These are phyloP conservation scores for Hippocampus guttulatus DNA, from an alignment of 2,113 vertebrate genomes.

Conservation along the genomic window DNA sequence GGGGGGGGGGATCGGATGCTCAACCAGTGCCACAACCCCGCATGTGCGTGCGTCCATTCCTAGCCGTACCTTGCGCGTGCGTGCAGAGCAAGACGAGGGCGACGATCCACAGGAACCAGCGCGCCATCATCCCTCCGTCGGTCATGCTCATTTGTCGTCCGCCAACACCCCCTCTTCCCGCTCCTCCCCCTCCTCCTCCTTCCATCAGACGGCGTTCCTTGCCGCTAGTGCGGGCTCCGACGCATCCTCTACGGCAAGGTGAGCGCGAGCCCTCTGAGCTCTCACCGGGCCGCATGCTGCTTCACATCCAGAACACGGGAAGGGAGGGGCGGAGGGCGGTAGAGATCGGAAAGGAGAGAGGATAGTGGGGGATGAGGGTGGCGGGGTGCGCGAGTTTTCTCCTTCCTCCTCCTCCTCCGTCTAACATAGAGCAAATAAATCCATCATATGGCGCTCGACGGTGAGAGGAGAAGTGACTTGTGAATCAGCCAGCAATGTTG, in stretches of 20 bases:
- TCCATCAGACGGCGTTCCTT: conserved; percentile 47
- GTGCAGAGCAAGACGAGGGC: conserved; percentile 59
- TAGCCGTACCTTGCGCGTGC: conserved; percentile 61
- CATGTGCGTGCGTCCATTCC: conserved; percentile 28
- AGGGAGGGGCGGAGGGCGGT: background rate
- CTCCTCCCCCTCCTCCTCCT: conserved; percentile 34
- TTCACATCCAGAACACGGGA: conserved; percentile 67
- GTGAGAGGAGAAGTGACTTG: conserved; percentile 21
- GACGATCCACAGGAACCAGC: conserved; percentile 66
- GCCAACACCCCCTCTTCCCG: conserved; percentile 21
- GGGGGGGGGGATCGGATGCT: background rate
- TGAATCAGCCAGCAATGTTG: conserved; percentile 3
- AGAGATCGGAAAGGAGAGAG: conserved; percentile 10
- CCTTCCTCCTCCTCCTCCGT: conserved; percentile 52
- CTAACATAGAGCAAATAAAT: conserved; percentile 59
- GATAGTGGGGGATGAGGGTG: background rate
- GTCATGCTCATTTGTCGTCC: conserved; percentile 43
- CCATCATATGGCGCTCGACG: conserved; percentile 44
- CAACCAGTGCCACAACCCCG: conserved; percentile 8
- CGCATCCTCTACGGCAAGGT: conserved; percentile 57
- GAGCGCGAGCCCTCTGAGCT: conserved; percentile 69
- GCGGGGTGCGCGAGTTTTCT: conserved; percentile 41
- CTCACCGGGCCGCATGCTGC: conserved; percentile 72
- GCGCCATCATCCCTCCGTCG: conserved; percentile 55
- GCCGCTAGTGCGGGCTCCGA: conserved; percentile 39